Conservation (phyloP, 1,140 invertebrate genomes). For the Aphelenchoides fujianensis region DNA sequence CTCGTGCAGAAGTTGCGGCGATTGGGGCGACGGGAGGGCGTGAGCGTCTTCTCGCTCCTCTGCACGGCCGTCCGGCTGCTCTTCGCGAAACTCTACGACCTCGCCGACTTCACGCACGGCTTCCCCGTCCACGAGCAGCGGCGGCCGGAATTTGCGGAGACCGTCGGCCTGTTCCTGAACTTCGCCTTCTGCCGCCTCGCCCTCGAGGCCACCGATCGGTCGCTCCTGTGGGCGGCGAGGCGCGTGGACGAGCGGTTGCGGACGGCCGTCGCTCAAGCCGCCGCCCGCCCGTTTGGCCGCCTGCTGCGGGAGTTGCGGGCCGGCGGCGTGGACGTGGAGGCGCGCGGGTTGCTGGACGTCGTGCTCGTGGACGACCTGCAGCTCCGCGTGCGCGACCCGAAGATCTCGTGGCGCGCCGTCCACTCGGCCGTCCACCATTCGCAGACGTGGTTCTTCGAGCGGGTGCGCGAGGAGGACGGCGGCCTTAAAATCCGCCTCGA, state of each 20-base stretch:
- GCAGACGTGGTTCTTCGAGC: constrained; percentile 15
- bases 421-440: not conserved
- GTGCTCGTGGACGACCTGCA: constrained; percentile 15
- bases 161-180: constrained; percentile 29
- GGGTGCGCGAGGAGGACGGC: not conserved
- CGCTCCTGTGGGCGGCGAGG: not conserved
- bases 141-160: constrained; percentile 24
- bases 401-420: not conserved
- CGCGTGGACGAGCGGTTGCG: not conserved
- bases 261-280: not conserved
- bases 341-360: not conserved
- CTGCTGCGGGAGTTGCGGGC: not conserved
- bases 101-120: constrained; percentile 16
- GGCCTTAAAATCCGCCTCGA: not conserved
- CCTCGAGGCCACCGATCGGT: not conserved
- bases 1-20: not conserved
- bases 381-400: not conserved
- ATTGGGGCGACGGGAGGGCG: not conserved
- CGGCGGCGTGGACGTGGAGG: not conserved
- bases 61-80: constrained; percentile 6
- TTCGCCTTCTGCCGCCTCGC: not conserved
- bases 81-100: constrained; percentile 29
- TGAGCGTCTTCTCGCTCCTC: not conserved
- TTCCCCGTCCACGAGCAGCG: constrained; percentile 24
- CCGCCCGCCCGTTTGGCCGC: constrained; percentile 25